Percentiles rank a stretch among this genome's conserved stretches.
These are phyloP conservation scores for Parelbella ahira DNA, from an alignment of 2,888 invertebrate species.

Conservation along the genomic window DNA sequence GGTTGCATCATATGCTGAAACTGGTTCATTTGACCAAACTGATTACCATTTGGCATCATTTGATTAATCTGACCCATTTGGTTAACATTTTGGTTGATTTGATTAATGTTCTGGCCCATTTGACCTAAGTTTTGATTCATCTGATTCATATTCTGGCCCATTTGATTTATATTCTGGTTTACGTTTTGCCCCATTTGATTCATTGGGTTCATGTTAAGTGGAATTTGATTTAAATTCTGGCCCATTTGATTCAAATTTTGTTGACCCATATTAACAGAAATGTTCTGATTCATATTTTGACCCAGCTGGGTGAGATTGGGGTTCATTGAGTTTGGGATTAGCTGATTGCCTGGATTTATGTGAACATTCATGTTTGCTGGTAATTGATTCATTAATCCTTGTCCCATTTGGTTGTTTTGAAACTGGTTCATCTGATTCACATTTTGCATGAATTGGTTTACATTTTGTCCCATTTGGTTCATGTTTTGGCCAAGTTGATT, in stretches of 20 bases:
- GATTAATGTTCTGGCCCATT: conserved; percentile 36
- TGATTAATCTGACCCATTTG: conserved; percentile 36
- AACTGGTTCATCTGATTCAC: conserved; percentile 39
- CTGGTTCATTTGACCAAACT: conserved; percentile 59
- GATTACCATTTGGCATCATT: conserved; percentile 59
- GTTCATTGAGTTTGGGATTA: conserved; percentile 31
- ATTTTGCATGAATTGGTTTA: conserved; percentile 36
- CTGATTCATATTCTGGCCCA: conserved; percentile 42
- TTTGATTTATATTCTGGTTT: conserved; percentile 42
- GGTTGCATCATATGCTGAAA: conserved; percentile 61
- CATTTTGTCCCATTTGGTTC: conserved; percentile 37
- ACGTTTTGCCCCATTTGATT: conserved; percentile 37
- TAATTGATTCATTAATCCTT: conserved; percentile 38
- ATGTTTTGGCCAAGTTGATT: conserved; percentile 43
- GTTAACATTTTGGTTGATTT: conserved; percentile 39
- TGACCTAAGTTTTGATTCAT: conserved; percentile 39
- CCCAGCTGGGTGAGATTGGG: conserved; percentile 38
- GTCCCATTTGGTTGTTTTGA: conserved; percentile 46
- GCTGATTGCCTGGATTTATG: conserved; percentile 40
- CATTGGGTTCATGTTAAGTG: conserved; percentile 33
- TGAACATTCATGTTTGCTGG: conserved; percentile 38
- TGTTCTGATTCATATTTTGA: conserved; percentile 37
- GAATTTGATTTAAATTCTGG: conserved; percentile 48
- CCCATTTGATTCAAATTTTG: conserved; percentile 33
- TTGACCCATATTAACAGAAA: conserved; percentile 40